A percentile compares a stretch with the other conserved stretches of the same genome.
These are phyloP conservation scores for Sorex fumeus DNA, from an alignment of 2,113 vertebrate species.

Conservation along the genomic window DNA sequence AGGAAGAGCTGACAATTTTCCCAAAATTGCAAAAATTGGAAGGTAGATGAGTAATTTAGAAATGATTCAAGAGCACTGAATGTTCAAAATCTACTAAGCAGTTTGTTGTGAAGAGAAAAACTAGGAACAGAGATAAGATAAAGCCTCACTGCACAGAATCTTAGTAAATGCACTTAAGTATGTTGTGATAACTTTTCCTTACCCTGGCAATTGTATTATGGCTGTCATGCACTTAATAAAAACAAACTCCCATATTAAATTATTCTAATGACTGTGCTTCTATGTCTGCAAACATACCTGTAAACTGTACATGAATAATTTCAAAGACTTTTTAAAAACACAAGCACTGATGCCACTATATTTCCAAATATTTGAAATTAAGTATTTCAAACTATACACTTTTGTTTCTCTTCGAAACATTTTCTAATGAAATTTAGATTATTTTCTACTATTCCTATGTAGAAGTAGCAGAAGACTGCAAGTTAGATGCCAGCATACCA, in stretches of 20 bases:
- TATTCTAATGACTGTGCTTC: slow-evolving; percentile 15
- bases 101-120: slow-evolving; percentile 32
- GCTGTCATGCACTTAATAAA: slow-evolving; percentile 44
- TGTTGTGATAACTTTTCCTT: slow-evolving; percentile 38
- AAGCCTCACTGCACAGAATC: slow-evolving; percentile 27
- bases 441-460: slow-evolving; percentile 75
- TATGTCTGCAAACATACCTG: slow-evolving; percentile 67
- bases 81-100: slow-evolving; percentile 46
- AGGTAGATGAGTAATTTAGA: neutral
- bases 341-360: slow-evolving; percentile 3
- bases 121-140: slow-evolving; percentile 26
- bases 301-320: neutral
- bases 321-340: neutral
- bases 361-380: slow-evolving; percentile 80
- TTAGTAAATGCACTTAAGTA: slow-evolving; percentile 12
- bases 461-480: neutral
- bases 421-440: slow-evolving; percentile 81
- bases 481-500: slow-evolving; percentile 27
- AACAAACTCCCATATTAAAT: slow-evolving; percentile 46
- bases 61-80: slow-evolving; percentile 8
- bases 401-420: slow-evolving; percentile 78
- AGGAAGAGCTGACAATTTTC: slow-evolving; percentile 14
- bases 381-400: slow-evolving; percentile 75
- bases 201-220: slow-evolving; percentile 5
- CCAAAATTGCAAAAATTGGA: slow-evolving; percentile 36